These are phyloP conservation scores for Coelopa pilipes DNA, from an alignment of 2,888 invertebrate genomes.

Conservation along the genomic window DNA sequence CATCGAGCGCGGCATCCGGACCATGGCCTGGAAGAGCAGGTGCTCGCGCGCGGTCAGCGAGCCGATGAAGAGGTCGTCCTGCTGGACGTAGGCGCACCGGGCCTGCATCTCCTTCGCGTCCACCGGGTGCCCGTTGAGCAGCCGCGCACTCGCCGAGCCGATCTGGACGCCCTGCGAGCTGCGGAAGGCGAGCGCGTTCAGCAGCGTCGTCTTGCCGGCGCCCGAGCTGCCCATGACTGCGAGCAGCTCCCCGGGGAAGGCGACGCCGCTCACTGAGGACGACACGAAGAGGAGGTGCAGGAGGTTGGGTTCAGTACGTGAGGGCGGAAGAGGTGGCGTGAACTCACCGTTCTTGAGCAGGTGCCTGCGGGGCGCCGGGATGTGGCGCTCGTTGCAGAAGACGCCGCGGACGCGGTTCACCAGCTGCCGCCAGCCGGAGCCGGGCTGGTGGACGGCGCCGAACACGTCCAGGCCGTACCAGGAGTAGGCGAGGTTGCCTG, in stretches of 20 bases:
- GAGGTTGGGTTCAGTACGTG: too few relatives aligned
- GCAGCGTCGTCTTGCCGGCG: constrained; percentile 93
- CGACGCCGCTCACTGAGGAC: constrained; percentile 79
- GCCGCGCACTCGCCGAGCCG: constrained; percentile 69
- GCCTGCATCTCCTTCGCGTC: constrained; percentile 78
- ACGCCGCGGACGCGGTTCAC: constrained; percentile 69
- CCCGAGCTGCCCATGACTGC: constrained; percentile 92
- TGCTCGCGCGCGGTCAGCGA: constrained; percentile 91
- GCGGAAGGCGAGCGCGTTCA: constrained; percentile 88
- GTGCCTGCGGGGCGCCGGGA: constrained; percentile 72
- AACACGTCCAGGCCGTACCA: constrained; percentile 85
- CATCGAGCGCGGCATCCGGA: constrained; percentile 84
- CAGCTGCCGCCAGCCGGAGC: constrained; percentile 62
- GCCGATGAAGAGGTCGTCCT: constrained; percentile 92
- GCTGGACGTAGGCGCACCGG: constrained; percentile 91
- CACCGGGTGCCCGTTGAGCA: constrained; percentile 82
- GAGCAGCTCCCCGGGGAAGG: constrained; percentile 85
- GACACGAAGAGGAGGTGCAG: too few relatives aligned
- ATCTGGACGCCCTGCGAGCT: constrained; percentile 77
- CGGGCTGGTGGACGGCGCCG: constrained; percentile 70
- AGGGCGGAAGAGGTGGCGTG: too few relatives aligned
- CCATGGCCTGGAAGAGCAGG: constrained; percentile 87
- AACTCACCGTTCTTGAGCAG: constrained; percentile 77
- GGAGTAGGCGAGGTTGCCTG: constrained; percentile 74
- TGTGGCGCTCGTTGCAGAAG: constrained; percentile 62